These are phyloP conservation scores for Catostylus mosaicus DNA, from an alignment of 30 jellyfish, hydroid and myxozoan genomes.

Conservation along the genomic window DNA sequence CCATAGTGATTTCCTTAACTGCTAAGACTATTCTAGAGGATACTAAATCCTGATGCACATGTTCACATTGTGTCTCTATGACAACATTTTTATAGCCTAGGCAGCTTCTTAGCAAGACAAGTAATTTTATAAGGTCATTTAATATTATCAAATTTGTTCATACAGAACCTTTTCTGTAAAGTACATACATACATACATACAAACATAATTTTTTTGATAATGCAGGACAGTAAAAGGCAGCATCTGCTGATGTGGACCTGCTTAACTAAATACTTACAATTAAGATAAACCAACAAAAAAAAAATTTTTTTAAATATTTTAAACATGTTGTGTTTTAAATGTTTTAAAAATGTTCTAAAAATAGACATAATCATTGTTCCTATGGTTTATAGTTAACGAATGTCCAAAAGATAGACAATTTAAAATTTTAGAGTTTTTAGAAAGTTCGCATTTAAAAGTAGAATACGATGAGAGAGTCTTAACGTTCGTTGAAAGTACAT, in stretches of 20 bases:
- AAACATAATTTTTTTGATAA: not conserved
- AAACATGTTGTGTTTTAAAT: not conserved
- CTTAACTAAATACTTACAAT: not conserved
- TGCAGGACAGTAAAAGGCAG: conserved; percentile 24
- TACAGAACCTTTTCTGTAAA: too few relatives aligned
- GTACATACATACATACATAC: too few relatives aligned
- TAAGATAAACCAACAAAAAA: not conserved
- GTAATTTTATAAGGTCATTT: too few relatives aligned
- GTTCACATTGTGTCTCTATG: too few relatives aligned
- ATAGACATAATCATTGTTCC: conserved; percentile 5
- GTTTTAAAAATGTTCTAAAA: too few relatives aligned
- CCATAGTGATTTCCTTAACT: not conserved
- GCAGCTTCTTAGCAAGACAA: too few relatives aligned
- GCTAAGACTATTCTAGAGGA: not conserved
- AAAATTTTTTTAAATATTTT: too few relatives aligned
- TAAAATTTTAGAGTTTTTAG: conserved; percentile 6
- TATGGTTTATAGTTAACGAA: not conserved
- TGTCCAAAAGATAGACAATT: conserved; percentile 16
- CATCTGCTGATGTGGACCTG: conserved; percentile 7
- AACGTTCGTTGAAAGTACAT: conserved; percentile 53
- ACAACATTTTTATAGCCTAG: too few relatives aligned
- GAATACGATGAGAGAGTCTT: conserved; percentile 29
- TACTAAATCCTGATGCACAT: too few relatives aligned
- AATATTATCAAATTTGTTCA: too few relatives aligned
- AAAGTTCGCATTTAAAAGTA: conserved; percentile 52